Evolutionary conservation across 2,888 invertebrate genomes (phyloP).

Genomic region (Plebejus anna): DNA sequence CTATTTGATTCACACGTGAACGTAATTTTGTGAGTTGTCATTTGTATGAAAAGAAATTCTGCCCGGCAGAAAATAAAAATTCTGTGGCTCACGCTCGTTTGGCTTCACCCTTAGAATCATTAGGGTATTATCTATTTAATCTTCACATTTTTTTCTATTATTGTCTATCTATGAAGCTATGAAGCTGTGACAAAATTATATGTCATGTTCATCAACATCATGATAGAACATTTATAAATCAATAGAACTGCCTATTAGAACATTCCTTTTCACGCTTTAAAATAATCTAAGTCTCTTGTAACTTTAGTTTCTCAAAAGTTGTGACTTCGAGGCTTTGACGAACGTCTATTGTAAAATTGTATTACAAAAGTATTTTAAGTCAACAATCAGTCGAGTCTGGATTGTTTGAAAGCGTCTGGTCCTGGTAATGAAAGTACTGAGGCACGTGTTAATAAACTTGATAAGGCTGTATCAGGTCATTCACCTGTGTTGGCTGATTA

Average conservation of each 20-base stretch:
- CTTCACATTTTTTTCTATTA: background rate
- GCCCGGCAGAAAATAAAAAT: too few relatives aligned
- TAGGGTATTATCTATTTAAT: background rate
- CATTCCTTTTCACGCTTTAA: background rate
- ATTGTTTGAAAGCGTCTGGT: background rate
- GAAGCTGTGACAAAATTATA: background rate
- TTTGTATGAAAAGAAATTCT: too few relatives aligned
- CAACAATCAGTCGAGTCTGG: background rate
- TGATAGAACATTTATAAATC: background rate
- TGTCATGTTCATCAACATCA: background rate
- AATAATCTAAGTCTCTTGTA: background rate
- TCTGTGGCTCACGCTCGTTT: too few relatives aligned
- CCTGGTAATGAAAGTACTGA: slow-evolving; percentile 25
- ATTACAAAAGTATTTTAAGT: background rate
- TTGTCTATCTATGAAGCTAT: background rate
- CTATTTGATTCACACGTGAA: too few relatives aligned
- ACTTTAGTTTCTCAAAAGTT: background rate
- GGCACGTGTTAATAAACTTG: slow-evolving; percentile 60
- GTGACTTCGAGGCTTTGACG: background rate
- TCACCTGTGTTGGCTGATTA: slow-evolving; percentile 59
- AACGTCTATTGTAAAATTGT: background rate
- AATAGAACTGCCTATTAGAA: background rate
- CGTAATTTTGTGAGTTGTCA: too few relatives aligned
- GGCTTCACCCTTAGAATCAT: too few relatives aligned
- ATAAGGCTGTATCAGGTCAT: slow-evolving; percentile 58